Base-by-base conservation (phyloP, 1,140 invertebrate genomes). In the Hormaphis cornu region DNA sequence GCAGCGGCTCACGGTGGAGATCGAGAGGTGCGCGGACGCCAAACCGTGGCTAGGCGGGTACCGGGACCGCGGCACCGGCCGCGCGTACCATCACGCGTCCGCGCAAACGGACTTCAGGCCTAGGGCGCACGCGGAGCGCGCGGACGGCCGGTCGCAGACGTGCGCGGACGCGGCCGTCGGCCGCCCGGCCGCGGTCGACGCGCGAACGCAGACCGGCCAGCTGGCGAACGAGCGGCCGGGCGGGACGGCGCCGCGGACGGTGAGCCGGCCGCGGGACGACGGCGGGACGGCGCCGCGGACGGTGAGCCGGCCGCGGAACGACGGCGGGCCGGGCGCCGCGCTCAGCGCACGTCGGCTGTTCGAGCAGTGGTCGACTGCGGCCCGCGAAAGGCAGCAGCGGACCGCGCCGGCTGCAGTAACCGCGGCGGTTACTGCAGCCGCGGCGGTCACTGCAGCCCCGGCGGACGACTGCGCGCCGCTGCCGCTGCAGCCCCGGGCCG, bases 11-110 rank as follows among this genome's bases (percentile, higher is more conserved):
- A 54, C 72, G 16, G 73, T 74, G 8, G 73, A 74, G 69, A 74
- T 74, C 22, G 72, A 74, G 53, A 53, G 72, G 9, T 61, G 70
- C 42, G 7, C 35, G 8, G 7, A 14, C 1, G 20, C 56, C 16
- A 74, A 73, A 52, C 70, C 72, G 4, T 74, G 73, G 72, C 53
- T 74, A 48, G 73, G 73, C 1, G 73, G 73, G 9, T 73, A 70
- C 35, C 52, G 71, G 12, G 54, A 74, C 37, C 53, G 46, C 9
- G 33, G 26, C 9, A 74, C 48, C n/a, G 53, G 69, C 20, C 56
- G 58, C 9, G 28, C 33, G 16, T 74, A 74, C 30, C 70, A 72
- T 61, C 69, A 74, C 16, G 73, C 73, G 6, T 1, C 10, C 4
- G 59, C 69, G 0, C 73, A 74, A 69, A 74, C 73, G 3, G 44